Evolutionary conservation across 2,888 invertebrate species (phyloP).

Genomic region (Ramazzottius varieornatus): DNA sequence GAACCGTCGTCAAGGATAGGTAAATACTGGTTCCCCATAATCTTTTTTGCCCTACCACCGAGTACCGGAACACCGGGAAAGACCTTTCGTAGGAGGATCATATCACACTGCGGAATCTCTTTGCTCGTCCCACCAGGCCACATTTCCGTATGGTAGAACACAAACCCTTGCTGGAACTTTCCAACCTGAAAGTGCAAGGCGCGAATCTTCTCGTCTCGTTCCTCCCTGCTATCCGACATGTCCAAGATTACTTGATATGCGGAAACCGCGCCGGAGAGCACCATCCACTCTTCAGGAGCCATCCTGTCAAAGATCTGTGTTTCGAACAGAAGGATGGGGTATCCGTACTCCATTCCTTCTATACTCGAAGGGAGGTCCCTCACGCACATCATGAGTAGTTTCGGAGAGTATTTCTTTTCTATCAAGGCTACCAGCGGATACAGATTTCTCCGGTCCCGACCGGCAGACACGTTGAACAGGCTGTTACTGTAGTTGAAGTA

Average conservation of each 20-base stretch:
- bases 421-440: no score
- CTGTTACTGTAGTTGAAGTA: background rate
- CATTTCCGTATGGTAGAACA: background rate
- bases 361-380: background rate
- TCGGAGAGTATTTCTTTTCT: background rate
- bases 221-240: background rate
- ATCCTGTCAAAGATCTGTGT: background rate
- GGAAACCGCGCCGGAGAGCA: background rate
- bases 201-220: background rate
- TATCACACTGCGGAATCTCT: background rate
- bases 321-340: background rate
- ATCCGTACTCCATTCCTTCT: background rate
- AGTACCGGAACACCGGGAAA: background rate
- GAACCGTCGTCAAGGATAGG: background rate
- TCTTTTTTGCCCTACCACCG: background rate
- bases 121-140: constrained; percentile 3
- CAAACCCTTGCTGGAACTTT: background rate
- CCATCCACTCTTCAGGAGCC: background rate
- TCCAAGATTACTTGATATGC: background rate
- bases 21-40: background rate
- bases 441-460: no score
- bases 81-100: background rate
- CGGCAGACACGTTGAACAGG: background rate
- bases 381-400: background rate
- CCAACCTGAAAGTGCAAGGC: background rate